Percentiles rank a stretch among this genome's conserved stretches.
Conservation (phyloP, 2,888 invertebrate genomes). For the Caenorhabditis imperialis region DNA sequence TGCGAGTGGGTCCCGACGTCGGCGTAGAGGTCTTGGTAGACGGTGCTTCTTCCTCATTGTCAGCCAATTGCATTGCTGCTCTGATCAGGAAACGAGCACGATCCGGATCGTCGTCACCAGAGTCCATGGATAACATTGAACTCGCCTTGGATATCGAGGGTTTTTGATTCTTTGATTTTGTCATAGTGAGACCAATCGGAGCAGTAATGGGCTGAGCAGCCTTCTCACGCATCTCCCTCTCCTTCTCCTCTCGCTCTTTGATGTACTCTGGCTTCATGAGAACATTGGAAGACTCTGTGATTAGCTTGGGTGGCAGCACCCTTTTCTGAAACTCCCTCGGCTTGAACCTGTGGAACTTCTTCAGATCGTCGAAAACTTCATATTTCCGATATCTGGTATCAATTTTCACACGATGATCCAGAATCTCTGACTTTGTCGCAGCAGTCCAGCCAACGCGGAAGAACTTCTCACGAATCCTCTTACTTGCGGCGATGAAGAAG, state of each 20-base stretch:
- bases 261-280: conserved; percentile 44
- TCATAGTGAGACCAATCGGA: conserved; percentile 25
- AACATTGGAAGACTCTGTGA: conserved; percentile 17
- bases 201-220: conserved; percentile 15
- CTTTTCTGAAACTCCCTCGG: conserved; percentile 36
- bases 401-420: conserved; percentile 16
- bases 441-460: conserved; percentile 24
- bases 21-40: not conserved
- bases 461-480: conserved; percentile 39
- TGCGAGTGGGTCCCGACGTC: not conserved
- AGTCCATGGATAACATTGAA: not conserved
- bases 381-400: conserved; percentile 1
- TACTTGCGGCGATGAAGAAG: conserved; percentile 18
- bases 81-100: conserved; percentile 28
- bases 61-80: conserved; percentile 28
- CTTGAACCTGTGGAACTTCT: conserved; percentile 22
- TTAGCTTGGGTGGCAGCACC: conserved; percentile 36
- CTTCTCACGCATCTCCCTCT: conserved; percentile 25
- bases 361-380: not conserved
- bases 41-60: conserved; percentile 19
- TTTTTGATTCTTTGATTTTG: not conserved
- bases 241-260: conserved; percentile 32
- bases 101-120: conserved; percentile 26
- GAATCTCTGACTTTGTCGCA: conserved; percentile 11
- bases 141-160: not conserved